These are phyloP conservation scores for Novumbra hubbsi DNA, from an alignment of 2,797 vertebrate genomes.

Conservation along the genomic window DNA sequence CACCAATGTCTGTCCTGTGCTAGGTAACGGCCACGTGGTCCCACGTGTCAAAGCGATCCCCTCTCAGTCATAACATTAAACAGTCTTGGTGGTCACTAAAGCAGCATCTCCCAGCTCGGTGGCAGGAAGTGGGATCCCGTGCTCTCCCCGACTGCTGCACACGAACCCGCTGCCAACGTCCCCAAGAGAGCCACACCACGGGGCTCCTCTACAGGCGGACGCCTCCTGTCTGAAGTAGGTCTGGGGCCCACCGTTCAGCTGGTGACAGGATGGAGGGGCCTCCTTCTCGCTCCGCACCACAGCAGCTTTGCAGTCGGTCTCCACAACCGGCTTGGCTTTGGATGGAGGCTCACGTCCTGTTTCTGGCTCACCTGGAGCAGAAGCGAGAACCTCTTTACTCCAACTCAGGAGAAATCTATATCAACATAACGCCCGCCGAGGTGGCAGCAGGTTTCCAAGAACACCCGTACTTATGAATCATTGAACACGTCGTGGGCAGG, in stretches of 20 bases:
- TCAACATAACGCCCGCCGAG: not conserved
- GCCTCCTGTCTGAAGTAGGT: conserved; percentile 17
- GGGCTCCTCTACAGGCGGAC: conserved; percentile 9
- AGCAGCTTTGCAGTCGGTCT: conserved; percentile 8
- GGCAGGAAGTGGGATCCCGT: conserved; percentile 75
- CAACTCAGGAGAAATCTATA: not conserved
- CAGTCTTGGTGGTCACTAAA: conserved; percentile 74
- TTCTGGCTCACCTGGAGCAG: conserved; percentile 46
- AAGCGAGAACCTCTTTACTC: conserved; percentile 15
- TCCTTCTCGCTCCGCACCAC: conserved; percentile 19
- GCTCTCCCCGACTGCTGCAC: conserved; percentile 47
- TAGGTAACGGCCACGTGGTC: not conserved
- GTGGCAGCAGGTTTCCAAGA: not conserved
- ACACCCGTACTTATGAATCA: not conserved
- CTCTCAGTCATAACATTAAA: conserved; percentile 40
- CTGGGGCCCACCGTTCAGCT: conserved; percentile 28
- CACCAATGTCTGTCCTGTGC: too few relatives aligned
- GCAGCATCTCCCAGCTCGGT: conserved; percentile 72
- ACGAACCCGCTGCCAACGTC: conserved; percentile 2
- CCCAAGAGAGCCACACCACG: conserved; percentile 18
- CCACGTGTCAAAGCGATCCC: not conserved
- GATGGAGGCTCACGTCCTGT: conserved; percentile 32
- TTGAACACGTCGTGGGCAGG: not conserved
- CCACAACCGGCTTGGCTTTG: conserved; percentile 24
- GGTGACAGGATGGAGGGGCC: conserved; percentile 26